Base-by-base conservation (phyloP, 2,797 vertebrate genomes). In the Tapirus indicus region DNA sequence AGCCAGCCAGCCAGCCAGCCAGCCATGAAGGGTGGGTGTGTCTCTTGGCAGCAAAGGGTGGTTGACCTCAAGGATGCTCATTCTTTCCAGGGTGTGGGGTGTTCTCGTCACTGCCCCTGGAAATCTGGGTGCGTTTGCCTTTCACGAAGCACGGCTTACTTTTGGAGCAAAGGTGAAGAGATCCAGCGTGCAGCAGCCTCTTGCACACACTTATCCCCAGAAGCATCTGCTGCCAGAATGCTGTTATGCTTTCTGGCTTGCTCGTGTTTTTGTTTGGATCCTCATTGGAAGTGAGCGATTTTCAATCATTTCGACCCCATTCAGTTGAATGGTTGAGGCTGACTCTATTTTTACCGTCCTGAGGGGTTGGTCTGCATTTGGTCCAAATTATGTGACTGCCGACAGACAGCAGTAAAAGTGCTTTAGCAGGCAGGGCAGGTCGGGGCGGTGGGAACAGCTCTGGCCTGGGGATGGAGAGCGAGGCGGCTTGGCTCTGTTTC, bases 321-420 rank as follows among this genome's bases (percentile, higher is more conserved):
- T 66, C 52, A 0, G 74, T 68, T 49, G 71, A 75, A 49, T 68
- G 6, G 1, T 14, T 0, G 62, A 60, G 62, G 35, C 86, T 4
- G 14, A 17, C 95, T 96, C 86, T 60, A 14, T 83, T 82, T 95
- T 95, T 54, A 27, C 77, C 2, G 77, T 94, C 87, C 92, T 92
- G 75, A 47, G 68, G 83, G 97, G 60, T 29, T 83, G 87, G 13
- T 83, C 93, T 78, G 91, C 95, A 60, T 97, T 97, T 94, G 97
- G 95, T 96, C 95, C 93, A 74, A 85, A 95, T 97, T 93, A 95
- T 1, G 85, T 38, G 88, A 29, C 89, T 86, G 87, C 94, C 17
- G 64, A 96, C 94, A 94, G 96, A 97, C 14, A 0, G 90, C 92
- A 82, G 91, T 84, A 20, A 84, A 91, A 89, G 83, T 72, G 69